Evolutionary conservation across 1,140 invertebrate species (phyloP).

Genomic region (Onthophagus taurus): DNA sequence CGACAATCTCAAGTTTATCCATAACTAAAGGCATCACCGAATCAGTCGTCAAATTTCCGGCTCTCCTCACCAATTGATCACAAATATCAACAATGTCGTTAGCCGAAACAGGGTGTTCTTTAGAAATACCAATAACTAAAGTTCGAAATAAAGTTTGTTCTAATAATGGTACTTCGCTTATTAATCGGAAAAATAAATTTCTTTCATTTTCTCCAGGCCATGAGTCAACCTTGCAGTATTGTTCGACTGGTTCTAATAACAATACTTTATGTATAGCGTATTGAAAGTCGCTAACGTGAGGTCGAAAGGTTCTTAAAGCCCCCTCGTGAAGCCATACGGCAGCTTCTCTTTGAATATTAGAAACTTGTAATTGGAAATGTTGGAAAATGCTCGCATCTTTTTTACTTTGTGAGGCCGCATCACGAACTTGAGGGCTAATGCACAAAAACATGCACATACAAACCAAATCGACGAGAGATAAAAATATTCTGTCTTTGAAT

Average conservation of each 20-base stretch:
- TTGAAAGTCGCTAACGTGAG: conserved; percentile 62
- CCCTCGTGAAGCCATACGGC: conserved; percentile 78
- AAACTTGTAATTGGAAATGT: conserved; percentile 35
- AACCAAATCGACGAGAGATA: conserved; percentile 74
- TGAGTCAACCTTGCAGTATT: conserved; percentile 85
- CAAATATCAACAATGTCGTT: conserved; percentile 77
- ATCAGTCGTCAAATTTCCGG: conserved; percentile 62
- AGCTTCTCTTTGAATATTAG: conserved; percentile 70
- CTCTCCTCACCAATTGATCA: conserved; percentile 75
- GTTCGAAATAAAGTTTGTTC: conserved; percentile 76
- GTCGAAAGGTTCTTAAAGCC: conserved; percentile 64
- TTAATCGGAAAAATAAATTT: conserved; percentile 65
- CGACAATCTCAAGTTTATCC: conserved; percentile 78
- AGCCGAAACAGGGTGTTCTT: conserved; percentile 72
- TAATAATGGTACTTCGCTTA: conserved; percentile 77
- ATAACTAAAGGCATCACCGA: conserved; percentile 57
- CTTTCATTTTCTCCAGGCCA: conserved; percentile 88
- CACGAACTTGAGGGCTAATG: conserved; percentile 65
- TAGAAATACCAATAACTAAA: conserved; percentile 73
- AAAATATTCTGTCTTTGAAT: conserved; percentile 73
- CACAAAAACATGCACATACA: conserved; percentile 76
- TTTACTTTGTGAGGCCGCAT: conserved; percentile 50
- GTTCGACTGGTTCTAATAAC: conserved; percentile 74
- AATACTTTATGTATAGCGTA: conserved; percentile 79
- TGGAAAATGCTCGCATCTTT: conserved; percentile 43